Conservation (phyloP, 2,888 invertebrate genomes). For the Creontiades dilutus region DNA sequence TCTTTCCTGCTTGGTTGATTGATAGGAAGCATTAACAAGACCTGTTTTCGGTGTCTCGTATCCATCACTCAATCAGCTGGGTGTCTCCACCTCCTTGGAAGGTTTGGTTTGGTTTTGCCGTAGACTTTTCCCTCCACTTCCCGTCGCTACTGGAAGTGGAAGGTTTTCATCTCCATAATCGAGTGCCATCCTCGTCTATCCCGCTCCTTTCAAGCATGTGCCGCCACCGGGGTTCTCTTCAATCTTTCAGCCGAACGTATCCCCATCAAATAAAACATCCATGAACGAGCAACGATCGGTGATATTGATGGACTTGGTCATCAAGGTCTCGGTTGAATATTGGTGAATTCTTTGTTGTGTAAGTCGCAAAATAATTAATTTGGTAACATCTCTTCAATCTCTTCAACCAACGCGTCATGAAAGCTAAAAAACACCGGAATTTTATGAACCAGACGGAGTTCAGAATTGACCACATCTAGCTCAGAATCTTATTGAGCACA, state of each 20-base stretch:
- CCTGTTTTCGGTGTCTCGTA: conserved; percentile 9
- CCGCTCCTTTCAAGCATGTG: background rate
- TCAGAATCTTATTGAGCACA: too few species aligned
- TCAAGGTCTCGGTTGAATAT: background rate
- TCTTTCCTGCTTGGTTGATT: conserved; percentile 25
- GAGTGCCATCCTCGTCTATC: background rate
- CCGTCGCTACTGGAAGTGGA: background rate
- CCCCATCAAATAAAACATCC: background rate
- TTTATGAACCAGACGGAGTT: too few species aligned
- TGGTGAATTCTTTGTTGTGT: too few species aligned
- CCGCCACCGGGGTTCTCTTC: background rate
- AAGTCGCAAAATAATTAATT: too few species aligned
- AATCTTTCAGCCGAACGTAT: background rate
- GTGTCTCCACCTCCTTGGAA: conserved; percentile 6
- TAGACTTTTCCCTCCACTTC: background rate
- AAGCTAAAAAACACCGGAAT: too few species aligned
- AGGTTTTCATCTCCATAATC: conserved; percentile 36
- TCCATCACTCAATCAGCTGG: conserved; percentile 45
- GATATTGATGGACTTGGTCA: conserved; percentile 26
- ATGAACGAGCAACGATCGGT: background rate
- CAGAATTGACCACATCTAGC: too few species aligned
- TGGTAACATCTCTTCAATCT: too few species aligned
- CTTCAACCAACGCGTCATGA: too few species aligned
- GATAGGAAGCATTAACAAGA: conserved; percentile 42
- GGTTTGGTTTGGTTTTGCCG: background rate